Conservation (phyloP, 30 jellyfish, hydroid and myxozoan genomes). For the Morbakka virulenta region DNA sequence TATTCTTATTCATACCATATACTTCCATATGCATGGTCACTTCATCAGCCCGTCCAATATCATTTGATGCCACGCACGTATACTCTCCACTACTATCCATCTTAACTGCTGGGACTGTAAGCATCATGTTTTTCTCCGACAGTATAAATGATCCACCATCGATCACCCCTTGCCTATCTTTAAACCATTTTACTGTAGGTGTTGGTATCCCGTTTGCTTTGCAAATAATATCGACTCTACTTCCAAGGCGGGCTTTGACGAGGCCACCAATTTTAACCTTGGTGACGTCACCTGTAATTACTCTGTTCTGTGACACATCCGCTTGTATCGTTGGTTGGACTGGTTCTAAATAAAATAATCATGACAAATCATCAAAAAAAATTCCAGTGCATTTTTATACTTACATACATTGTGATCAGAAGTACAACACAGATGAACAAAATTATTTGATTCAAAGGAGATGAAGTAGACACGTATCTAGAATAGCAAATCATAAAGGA, state of each 20-base stretch:
- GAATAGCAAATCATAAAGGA: no score
- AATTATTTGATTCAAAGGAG: no score
- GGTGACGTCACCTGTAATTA: constrained; percentile 34
- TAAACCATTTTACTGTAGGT: constrained; percentile 63
- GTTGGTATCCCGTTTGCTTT: constrained; percentile 55
- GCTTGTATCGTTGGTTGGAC: constrained; percentile 17
- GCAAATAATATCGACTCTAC: constrained; percentile 66
- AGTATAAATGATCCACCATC: constrained; percentile 36
- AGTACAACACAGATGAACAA: no score
- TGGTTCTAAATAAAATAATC: constrained; percentile 49
- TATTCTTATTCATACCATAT: no score
- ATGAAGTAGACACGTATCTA: no score
- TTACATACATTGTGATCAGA: no score
- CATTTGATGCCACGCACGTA: constrained; percentile 70
- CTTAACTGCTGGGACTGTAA: constrained; percentile 56
- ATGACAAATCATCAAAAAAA: no score
- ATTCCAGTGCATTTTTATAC: not conserved
- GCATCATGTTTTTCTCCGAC: constrained; percentile 36
- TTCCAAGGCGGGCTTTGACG: constrained; percentile 58
- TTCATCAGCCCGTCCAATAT: constrained; percentile 33
- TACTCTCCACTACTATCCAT: constrained; percentile 47
- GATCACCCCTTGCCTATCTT: constrained; percentile 27
- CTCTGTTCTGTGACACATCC: constrained; percentile 25
- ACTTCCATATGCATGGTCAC: no score
- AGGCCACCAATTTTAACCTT: constrained; percentile 70